phyloP scores from a whole-genome alignment of 2,888 invertebrate genomes.

The Spisula subtruncata region DNA sequence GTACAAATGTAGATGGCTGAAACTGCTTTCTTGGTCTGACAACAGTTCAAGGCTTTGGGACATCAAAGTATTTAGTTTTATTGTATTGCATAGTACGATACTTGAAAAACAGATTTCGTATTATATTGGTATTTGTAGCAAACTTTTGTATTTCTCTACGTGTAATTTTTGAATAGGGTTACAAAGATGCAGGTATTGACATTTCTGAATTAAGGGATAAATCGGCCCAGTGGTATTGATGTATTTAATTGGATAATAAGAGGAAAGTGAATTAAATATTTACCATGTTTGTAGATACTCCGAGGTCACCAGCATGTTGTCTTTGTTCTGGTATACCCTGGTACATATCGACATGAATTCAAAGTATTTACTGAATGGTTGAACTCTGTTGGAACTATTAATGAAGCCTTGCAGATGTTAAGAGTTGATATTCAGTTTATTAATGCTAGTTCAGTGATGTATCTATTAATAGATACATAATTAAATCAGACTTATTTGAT shows the following conservation, averaged over 20 bases:
- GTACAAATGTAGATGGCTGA: too few species aligned
- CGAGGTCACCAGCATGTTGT: background rate
- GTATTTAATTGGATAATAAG: constrained; percentile 19
- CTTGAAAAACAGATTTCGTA: too few species aligned
- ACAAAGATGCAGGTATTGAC: too few species aligned
- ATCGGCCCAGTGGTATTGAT: background rate
- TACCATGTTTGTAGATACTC: background rate
- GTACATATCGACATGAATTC: background rate
- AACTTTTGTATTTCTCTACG: too few species aligned
- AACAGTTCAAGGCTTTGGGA: too few species aligned
- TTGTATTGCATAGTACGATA: too few species aligned
- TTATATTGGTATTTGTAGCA: too few species aligned
- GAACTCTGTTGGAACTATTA: background rate
- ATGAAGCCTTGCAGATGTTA: constrained; percentile 17
- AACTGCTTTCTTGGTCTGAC: too few species aligned
- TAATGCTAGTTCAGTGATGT: background rate
- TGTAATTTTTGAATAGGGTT: too few species aligned
- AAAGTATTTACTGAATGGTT: background rate
- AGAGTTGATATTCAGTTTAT: background rate
- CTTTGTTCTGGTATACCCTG: background rate
- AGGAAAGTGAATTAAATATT: background rate
- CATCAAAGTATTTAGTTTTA: too few species aligned
- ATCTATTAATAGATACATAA: background rate
- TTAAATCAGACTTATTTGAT: background rate
- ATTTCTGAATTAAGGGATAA: background rate